A percentile compares a stretch with the other conserved stretches of the same genome.
phyloP scores from a whole-genome alignment of 2,113 vertebrate species.

The Pelobates fuscus region DNA sequence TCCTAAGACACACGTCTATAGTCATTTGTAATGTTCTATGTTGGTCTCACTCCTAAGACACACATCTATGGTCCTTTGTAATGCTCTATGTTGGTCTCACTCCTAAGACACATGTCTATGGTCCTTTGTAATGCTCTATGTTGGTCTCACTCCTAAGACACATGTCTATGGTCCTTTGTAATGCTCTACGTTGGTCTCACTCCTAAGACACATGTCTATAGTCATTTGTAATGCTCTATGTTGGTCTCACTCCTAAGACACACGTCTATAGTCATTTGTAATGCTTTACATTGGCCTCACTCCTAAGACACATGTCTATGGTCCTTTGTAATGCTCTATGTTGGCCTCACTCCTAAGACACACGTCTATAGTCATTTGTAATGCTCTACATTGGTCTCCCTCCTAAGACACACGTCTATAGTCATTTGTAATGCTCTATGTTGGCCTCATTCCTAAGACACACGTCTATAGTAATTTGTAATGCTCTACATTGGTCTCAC shows the following conservation, averaged over 20 bases:
- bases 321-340: conserved; percentile 2
- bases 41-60: conserved; percentile 6
- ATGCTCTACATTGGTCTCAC: conserved; percentile 21
- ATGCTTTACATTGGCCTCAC: conserved; percentile 12
- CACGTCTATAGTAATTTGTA: background rate
- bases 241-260: conserved; percentile 6
- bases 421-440: background rate
- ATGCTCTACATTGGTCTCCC: conserved; percentile 19
- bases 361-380: background rate
- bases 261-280: background rate
- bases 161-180: background rate
- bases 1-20: background rate
- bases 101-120: background rate
- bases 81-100: conserved; percentile 19
- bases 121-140: conserved; percentile 2
- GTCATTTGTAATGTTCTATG: conserved; percentile 3
- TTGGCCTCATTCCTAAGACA: background rate
- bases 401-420: background rate
- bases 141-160: conserved; percentile 6
- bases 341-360: conserved; percentile 3
- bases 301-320: background rate
- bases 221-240: conserved; percentile 3
- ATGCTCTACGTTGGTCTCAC: conserved; percentile 19
- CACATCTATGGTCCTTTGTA: background rate
- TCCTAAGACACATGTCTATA: background rate